Base-by-base conservation (phyloP, 2,797 vertebrate species). In the Crocidura indochinensis region DNA sequence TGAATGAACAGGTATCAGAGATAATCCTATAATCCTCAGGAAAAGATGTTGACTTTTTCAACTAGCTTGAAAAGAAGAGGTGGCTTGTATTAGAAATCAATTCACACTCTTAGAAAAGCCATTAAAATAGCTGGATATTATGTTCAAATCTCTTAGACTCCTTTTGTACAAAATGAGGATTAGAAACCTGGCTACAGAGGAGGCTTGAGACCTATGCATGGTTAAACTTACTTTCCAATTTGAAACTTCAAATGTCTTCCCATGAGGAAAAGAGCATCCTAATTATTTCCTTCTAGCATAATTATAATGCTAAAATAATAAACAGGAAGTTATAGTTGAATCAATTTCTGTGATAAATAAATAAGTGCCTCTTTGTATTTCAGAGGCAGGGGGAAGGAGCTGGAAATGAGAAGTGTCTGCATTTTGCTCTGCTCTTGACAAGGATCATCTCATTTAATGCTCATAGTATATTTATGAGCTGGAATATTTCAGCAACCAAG, bases 11-110 rank as follows among this genome's bases (percentile, higher is more conserved):
- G 73, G 72, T 83, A 92, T 92, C 93, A 94, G 87, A 94, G 26
- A 20, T 92, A 94, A 95, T 94, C 79, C 85, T 93, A 67, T 96
- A 94, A 94, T 96, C 91, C 83, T 90, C 88, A 53, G 65, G 46
- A 84, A 78, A 86, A 91, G 91, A 84, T 69, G 84, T 74, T 94
- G 86, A 19, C 26, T 86, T 88, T 94, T 94, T 78, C 82, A 94
- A 92, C 24, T 69, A 87, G 47, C 38, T 69, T 88, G 73, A 94
- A 94, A 92, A 94, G 64, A 93, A 91, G 72, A 56, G 20, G n/a
- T 51, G 80, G 51, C 27, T 79, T 93, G 22, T 84, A 68, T 79
- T 79, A 47, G 74, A 87, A 91, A 69, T 74, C 83, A 91, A 91
- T 95, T 91, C 86, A 92, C 31, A 88, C 19, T 88, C 85, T 87